Conservation (phyloP, 2,113 vertebrate species). For the Hucho hucho region DNA sequence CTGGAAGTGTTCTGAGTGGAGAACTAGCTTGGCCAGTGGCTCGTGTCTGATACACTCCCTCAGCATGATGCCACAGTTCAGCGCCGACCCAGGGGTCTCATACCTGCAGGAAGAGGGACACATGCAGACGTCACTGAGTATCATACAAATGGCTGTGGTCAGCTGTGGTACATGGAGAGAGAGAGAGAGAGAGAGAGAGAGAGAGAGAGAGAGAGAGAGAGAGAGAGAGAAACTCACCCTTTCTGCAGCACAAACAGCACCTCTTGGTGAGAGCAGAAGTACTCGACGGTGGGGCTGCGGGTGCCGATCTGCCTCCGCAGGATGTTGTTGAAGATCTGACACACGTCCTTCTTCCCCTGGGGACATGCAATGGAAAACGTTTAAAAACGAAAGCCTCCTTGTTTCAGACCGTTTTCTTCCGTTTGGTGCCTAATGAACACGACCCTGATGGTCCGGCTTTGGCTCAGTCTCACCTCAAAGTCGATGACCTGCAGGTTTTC, state of each 20-base stretch:
- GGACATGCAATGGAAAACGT: neutral
- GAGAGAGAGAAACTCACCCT: slow-evolving; percentile 79
- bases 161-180: too few species aligned
- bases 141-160: too few species aligned
- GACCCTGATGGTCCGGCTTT: neutral
- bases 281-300: slow-evolving; percentile 91
- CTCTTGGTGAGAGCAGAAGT: slow-evolving; percentile 92
- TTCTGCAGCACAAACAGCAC: slow-evolving; percentile 92
- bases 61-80: slow-evolving; percentile 97
- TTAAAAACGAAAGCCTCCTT: too few species aligned
- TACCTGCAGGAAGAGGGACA: slow-evolving; percentile 71
- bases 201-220: too few species aligned
- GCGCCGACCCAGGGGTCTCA: slow-evolving; percentile 88
- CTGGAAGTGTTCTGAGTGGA: slow-evolving; percentile 88
- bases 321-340: slow-evolving; percentile 99
- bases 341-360: slow-evolving; percentile 96
- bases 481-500: slow-evolving; percentile 93
- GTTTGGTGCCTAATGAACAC: neutral
- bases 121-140: neutral
- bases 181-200: too few species aligned
- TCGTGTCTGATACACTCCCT: slow-evolving; percentile 96
- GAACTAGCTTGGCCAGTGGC: slow-evolving; percentile 89
- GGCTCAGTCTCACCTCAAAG: slow-evolving; percentile 83
- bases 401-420: too few species aligned
- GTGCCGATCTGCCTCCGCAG: slow-evolving; percentile 93